These are phyloP conservation scores for Nothoprocta pentlandii DNA, from an alignment of 2,113 vertebrate genomes.

Conservation along the genomic window DNA sequence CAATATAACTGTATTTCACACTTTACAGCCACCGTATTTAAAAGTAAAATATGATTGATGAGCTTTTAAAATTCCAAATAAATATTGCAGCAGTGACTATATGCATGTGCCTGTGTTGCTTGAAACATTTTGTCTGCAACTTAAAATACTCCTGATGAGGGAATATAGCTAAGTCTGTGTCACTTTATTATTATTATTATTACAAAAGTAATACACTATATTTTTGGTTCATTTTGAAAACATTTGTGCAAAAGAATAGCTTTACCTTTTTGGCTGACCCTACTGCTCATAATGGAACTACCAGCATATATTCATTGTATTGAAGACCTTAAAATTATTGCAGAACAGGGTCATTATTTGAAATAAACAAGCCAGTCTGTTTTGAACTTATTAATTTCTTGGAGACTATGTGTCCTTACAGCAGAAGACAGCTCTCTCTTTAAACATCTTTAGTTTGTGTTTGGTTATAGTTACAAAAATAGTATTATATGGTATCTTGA, in stretches of 20 bases:
- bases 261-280: neutral
- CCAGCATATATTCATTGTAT: neutral
- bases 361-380: neutral
- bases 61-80: neutral
- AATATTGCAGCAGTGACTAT: neutral
- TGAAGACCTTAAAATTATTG: neutral
- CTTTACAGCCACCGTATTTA: neutral
- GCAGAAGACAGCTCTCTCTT: fast-evolving
- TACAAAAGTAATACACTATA: neutral
- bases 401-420: neutral
- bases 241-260: neutral
- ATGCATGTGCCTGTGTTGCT: neutral
- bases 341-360: neutral
- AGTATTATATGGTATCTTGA: neutral
- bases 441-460: neutral
- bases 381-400: neutral
- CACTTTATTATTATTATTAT: neutral
- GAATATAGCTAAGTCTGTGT: neutral
- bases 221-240: neutral
- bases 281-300: neutral
- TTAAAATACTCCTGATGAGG: neutral
- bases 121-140: neutral
- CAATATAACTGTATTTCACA: neutral
- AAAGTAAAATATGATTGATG: neutral
- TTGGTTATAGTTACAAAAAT: neutral